These are phyloP conservation scores for Capromys pilorides DNA, from an alignment of 2,797 vertebrate species.

Conservation along the genomic window DNA sequence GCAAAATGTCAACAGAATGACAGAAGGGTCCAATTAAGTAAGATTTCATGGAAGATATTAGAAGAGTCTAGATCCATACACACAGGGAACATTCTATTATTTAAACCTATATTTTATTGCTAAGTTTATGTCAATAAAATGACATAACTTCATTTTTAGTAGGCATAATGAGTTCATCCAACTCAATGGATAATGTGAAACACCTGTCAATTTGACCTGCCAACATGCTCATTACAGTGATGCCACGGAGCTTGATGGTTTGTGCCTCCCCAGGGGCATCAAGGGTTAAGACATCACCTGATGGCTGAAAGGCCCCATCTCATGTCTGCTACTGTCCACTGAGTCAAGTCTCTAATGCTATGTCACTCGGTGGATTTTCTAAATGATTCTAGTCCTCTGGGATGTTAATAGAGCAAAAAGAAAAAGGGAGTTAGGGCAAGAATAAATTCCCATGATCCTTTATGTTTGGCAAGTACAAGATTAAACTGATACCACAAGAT, in stretches of 20 bases:
- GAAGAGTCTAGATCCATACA: slow-evolving; percentile 59
- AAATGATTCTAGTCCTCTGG: neutral
- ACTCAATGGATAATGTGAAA: slow-evolving; percentile 63
- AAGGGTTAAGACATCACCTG: neutral
- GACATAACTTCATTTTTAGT: slow-evolving; percentile 73
- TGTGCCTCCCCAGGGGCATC: neutral
- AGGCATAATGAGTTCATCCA: slow-evolving; percentile 77
- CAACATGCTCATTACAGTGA: slow-evolving; percentile 44
- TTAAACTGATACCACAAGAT: neutral
- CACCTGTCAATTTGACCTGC: slow-evolving; percentile 76
- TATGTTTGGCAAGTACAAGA: neutral
- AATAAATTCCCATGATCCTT: neutral
- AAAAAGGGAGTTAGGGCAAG: accelerated
- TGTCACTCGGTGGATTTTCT: neutral
- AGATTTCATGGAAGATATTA: slow-evolving; percentile 61
- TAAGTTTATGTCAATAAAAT: slow-evolving; percentile 73
- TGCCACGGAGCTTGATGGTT: slow-evolving; percentile 62
- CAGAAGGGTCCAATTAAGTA: slow-evolving; percentile 73
- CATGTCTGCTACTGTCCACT: neutral
- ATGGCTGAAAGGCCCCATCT: neutral
- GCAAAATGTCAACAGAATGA: slow-evolving; percentile 74
- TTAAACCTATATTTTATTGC: slow-evolving; percentile 61
- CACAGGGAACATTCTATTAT: slow-evolving; percentile 56
- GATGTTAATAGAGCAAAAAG: neutral
- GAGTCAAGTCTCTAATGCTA: neutral